These are phyloP conservation scores for Papilio xuthus DNA, from an alignment of 1,140 invertebrate genomes.

Conservation along the genomic window DNA sequence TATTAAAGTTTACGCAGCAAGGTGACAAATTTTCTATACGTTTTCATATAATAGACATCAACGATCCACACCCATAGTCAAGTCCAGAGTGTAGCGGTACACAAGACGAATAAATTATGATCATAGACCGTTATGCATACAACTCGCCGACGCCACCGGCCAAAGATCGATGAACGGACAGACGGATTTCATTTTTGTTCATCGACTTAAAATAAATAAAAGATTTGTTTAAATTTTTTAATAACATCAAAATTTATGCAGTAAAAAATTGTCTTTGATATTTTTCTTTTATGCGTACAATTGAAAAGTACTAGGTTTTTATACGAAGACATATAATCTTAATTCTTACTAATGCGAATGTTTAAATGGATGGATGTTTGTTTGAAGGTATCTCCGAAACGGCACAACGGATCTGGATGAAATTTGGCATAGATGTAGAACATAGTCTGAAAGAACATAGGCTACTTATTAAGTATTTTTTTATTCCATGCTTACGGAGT, in stretches of 20 bases:
- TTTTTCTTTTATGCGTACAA: neutral
- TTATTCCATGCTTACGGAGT: no score
- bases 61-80: constrained; percentile 14
- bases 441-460: no score
- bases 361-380: no score
- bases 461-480: no score
- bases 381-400: no score
- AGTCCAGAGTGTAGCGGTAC: constrained; percentile 23
- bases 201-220: neutral
- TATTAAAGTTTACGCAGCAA: neutral
- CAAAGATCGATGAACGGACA: constrained; percentile 32
- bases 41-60: constrained; percentile 18
- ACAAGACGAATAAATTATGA: constrained; percentile 31
- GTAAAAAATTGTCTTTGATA: neutral
- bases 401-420: no score
- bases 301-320: neutral
- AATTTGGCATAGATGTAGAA: no score
- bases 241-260: neutral
- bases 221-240: neutral
- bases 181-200: neutral
- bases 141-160: neutral
- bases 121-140: constrained; percentile 32
- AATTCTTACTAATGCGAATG: no score
- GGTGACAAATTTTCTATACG: constrained; percentile 3
- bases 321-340: no score